A percentile compares a stretch with the other conserved stretches of the same genome.
Conservation (phyloP, 35 echinoderm and acorn worm genomes). For the Strongylocentrotus purpuratus region DNA sequence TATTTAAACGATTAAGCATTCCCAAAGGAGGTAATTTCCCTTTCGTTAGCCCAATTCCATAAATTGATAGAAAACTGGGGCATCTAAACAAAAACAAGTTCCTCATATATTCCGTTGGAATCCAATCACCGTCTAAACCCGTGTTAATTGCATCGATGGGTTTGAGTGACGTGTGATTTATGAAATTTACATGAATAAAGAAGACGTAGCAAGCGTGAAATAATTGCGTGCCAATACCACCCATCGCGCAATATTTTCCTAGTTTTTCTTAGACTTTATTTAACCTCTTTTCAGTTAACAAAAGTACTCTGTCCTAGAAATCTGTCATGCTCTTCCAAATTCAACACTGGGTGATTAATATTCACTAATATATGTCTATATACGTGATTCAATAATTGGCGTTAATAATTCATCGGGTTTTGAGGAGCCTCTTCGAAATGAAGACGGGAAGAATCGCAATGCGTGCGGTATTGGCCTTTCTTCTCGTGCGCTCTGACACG, state of each 20-base stretch:
- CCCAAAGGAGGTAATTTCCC: neutral
- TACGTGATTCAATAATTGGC: constrained; percentile 4
- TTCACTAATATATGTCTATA: neutral
- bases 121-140: neutral
- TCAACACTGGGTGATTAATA: neutral
- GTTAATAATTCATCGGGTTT: neutral
- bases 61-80: neutral
- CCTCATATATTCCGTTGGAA: neutral
- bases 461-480: neutral
- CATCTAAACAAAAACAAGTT: neutral
- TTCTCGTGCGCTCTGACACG: neutral
- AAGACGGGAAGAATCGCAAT: neutral
- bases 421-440: neutral
- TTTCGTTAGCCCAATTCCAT: neutral
- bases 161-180: neutral
- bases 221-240: neutral
- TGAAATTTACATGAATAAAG: neutral
- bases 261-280: neutral
- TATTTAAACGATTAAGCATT: neutral
- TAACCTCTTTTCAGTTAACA: neutral
- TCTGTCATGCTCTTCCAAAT: neutral
- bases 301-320: neutral
- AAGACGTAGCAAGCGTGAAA: too few relatives aligned
- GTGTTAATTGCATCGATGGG: neutral
- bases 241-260: neutral